Base-by-base conservation (phyloP, 2,888 invertebrate species). In the Ormyrus pomaceus region DNA sequence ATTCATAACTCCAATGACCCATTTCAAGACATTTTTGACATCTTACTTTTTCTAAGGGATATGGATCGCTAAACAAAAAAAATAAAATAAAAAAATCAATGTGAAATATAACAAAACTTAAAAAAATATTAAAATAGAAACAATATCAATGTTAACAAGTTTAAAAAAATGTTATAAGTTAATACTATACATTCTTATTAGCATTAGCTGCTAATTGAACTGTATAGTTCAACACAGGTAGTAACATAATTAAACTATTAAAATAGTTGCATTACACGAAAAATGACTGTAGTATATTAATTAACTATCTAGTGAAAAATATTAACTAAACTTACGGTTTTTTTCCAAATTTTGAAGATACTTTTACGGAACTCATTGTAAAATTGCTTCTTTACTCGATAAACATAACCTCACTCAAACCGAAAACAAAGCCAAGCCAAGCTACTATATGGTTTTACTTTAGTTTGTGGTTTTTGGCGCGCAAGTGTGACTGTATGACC, bases 1-100 rank as follows among this genome's bases (percentile, higher is more conserved):
- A 98, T 90, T 98, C 96, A 87, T 96, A 98, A 81, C 97, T 97
- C 97, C 97, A 98, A 89, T 98, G 98, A 0, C 98, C 98, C 87
- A 94, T 94, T 91, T 97, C 96, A 68, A 98, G 91, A 88, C 98
- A 98, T 91, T 98, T 98, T 90, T 98, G 98, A 89, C 98, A 98
- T 46, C 96, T 94, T 81, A 96, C 93, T 73, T 80, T 78, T 10
- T 95, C 95, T 90, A 95, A 94, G 0, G 96, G 95, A 89, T 94
- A 95, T n/a, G 90, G 86, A 84, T 89, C 87, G 56, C 91, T 90
- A 59, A 6, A 19, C 19, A 19, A 19, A 19, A 19, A 19, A 80
- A 82, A 78, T 51, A 0, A 34, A 70, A 51, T 64, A 72, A 2
- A 58, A 2, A 34, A 48, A 45, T 53, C 10, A 59, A 56, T 61